These are phyloP conservation scores for Yponomeuta plumbellus DNA, from an alignment of 2,888 invertebrate species.

Conservation along the genomic window DNA sequence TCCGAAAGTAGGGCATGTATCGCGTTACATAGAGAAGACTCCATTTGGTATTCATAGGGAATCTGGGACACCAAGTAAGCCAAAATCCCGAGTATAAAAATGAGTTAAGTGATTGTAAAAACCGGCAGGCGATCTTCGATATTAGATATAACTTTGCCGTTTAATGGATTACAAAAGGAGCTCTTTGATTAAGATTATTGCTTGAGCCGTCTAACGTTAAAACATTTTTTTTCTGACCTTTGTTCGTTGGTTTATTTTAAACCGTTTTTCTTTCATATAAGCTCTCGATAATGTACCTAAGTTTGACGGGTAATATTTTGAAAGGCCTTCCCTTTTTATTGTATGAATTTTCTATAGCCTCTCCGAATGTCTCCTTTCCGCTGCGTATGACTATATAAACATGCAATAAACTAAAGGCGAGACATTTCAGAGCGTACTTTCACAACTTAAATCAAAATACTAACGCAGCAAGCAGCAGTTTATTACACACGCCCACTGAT, in stretches of 20 bases:
- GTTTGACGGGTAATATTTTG: background rate
- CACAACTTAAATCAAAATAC: constrained; percentile 42
- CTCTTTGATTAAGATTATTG: constrained; percentile 1
- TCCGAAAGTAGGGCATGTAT: constrained; percentile 56
- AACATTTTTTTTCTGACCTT: background rate
- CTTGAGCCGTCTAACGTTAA: background rate
- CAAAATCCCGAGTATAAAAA: constrained; percentile 65
- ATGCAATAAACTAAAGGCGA: constrained; percentile 19
- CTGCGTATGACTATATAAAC: constrained; percentile 18
- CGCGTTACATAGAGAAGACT: constrained; percentile 43
- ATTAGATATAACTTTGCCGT: constrained; percentile 51
- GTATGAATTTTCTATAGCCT: constrained; percentile 18
- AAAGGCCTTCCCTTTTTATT: constrained; percentile 11
- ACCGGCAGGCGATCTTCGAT: constrained; percentile 40
- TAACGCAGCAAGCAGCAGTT: constrained; percentile 38
- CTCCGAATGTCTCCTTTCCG: constrained; percentile 11
- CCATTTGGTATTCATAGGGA: constrained; percentile 59
- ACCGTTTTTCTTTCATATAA: background rate
- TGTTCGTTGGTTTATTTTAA: background rate
- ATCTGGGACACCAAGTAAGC: constrained; percentile 58
- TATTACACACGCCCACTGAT: constrained; percentile 39
- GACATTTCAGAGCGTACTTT: constrained; percentile 34
- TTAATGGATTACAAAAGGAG: constrained; percentile 55
- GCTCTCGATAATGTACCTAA: background rate
- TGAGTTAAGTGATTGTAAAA: constrained; percentile 69